Base-by-base conservation (phyloP, 2,888 invertebrate species). In the Tridacna gigas region DNA sequence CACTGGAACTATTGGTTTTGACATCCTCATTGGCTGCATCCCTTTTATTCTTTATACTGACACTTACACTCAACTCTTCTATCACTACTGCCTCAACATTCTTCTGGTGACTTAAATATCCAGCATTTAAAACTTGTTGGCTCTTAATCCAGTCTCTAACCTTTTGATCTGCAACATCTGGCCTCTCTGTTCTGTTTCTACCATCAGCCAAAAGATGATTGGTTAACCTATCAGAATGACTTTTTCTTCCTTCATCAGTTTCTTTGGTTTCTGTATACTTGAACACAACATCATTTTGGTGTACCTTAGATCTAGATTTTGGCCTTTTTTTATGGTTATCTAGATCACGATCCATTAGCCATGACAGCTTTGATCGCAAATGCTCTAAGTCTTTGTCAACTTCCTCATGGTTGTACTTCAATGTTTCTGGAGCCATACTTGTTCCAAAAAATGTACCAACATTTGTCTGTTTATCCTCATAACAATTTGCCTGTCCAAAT, bases 111-210 rank as follows among this genome's bases (percentile, higher is more conserved):
- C 25, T 51, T 51, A 22, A 26, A 25, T 71, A 51, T 25, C 51
- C 45, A 26, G 51, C 28, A 77, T 45, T 60, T 11, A 47, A 45
- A 45, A 45, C 63, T 56, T 83, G 79, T 26, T 85, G 87, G 15
- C 74, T 84, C 77, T 79, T 69, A 47, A 87, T 87, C 87, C 87
- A 87, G 45, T 87, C 87, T 60, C 83, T 74, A 4, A 87, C 87
- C 60, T 83, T 83, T 56, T 63, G 60, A 37, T 83, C 82, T 9
- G 71, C 37, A 60, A 48, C 65, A 37, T 71, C 61, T 61, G 22
- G 20, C 56, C 60, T 74, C n/a, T 28, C 45, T 20, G n/a, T 60
- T 56, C n/a, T 28, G 5, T 26, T 25, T 51, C 51, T 56, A 18
- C 22, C 45, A 18, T 37, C 61, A 60, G 22, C 37, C 20, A 61